Percentiles rank a stretch among this genome's conserved stretches.
Conservation (phyloP, 2,888 invertebrate species). For the Hylaea fasciaria region DNA sequence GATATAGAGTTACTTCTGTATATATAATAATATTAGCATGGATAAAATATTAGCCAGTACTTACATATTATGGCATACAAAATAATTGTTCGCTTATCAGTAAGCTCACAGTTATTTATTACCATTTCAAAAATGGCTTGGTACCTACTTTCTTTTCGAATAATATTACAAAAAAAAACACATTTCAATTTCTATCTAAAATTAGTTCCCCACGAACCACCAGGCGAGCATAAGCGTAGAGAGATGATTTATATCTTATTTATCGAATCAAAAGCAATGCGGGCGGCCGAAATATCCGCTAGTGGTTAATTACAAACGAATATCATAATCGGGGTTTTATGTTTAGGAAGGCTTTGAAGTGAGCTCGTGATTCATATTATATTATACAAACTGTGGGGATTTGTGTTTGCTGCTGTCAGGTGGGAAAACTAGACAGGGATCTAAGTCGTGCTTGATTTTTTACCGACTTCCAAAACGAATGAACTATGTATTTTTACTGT, state of each 20-base stretch:
- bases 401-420: constrained; percentile 4
- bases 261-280: constrained; percentile 47
- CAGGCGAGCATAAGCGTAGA: constrained; percentile 43
- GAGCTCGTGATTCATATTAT: constrained; percentile 20
- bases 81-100: too few relatives aligned
- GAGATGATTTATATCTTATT: constrained; percentile 54
- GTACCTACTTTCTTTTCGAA: background rate
- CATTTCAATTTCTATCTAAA: constrained; percentile 35
- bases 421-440: background rate
- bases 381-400: constrained; percentile 14
- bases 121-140: background rate
- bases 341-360: constrained; percentile 48
- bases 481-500: background rate
- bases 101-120: too few relatives aligned
- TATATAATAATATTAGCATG: too few relatives aligned
- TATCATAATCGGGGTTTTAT: constrained; percentile 52
- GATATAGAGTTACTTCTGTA: too few relatives aligned
- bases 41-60: too few relatives aligned
- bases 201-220: constrained; percentile 32
- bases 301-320: constrained; percentile 54
- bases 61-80: too few relatives aligned
- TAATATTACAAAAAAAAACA: constrained; percentile 2
- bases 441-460: background rate
- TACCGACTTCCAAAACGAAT: too few relatives aligned
- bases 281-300: constrained; percentile 43